Conservation (phyloP, 2,888 invertebrate genomes). For the Ditula angustiorana region DNA sequence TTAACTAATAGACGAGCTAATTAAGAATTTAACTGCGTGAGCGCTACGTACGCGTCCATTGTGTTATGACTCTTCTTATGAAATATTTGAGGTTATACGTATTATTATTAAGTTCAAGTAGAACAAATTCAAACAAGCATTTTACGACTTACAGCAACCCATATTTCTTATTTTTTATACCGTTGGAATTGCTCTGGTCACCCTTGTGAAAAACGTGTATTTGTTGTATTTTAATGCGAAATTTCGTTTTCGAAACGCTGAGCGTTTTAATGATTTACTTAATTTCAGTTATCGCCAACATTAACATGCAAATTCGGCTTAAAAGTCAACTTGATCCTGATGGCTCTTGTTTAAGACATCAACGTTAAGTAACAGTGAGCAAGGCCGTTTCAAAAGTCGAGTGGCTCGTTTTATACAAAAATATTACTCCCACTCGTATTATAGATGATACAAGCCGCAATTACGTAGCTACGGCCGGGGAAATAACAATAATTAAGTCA, state of each 20-base stretch:
- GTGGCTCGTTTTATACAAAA: conserved; percentile 69
- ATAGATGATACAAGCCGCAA: conserved; percentile 66
- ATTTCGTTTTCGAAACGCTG: neutral
- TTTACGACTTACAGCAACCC: too few species aligned
- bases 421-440: conserved; percentile 62
- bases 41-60: conserved; percentile 37
- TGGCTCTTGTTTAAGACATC: conserved; percentile 49
- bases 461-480: conserved; percentile 58
- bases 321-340: conserved; percentile 53
- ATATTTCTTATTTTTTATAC: too few species aligned
- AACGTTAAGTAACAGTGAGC: conserved; percentile 59
- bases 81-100: conserved; percentile 17
- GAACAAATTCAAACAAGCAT: neutral
- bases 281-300: neutral
- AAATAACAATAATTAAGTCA: conserved; percentile 77
- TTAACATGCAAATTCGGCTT: conserved; percentile 15
- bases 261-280: neutral
- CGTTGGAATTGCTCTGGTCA: too few species aligned
- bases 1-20: conserved; percentile 52
- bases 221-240: neutral
- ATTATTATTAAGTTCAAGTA: conserved; percentile 4
- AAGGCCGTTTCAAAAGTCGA: conserved; percentile 62
- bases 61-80: conserved; percentile 38
- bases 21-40: conserved; percentile 51
- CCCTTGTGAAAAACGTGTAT: too few species aligned